These are phyloP conservation scores for Macropodus opercularis DNA, from an alignment of 2,797 vertebrate genomes.

Conservation along the genomic window DNA sequence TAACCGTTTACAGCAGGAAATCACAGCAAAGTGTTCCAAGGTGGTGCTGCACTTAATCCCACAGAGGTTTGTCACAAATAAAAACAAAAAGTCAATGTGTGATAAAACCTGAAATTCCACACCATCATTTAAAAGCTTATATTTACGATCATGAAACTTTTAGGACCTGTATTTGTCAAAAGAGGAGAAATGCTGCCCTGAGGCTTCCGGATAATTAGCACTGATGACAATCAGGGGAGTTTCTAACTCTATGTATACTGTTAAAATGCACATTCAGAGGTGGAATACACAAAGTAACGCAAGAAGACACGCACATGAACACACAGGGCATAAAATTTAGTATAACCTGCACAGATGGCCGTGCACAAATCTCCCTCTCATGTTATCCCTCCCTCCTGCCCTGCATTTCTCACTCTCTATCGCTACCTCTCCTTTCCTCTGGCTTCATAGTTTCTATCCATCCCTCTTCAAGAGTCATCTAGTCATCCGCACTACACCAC, in stretches of 20 bases:
- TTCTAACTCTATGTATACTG: background rate
- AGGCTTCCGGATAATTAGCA: background rate
- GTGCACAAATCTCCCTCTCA: slow-evolving; percentile 1
- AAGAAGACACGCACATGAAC: background rate
- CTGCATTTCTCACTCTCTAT: slow-evolving; percentile 20
- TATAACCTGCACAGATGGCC: slow-evolving; percentile 36
- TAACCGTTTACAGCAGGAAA: no score
- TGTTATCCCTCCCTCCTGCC: background rate
- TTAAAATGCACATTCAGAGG: background rate
- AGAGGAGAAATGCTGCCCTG: background rate
- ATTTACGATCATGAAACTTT: background rate
- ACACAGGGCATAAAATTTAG: background rate
- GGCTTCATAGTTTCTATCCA: slow-evolving; percentile 24
- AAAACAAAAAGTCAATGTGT: no score
- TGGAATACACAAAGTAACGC: background rate
- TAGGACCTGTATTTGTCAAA: background rate
- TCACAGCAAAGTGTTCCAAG: no score
- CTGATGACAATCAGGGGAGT: background rate
- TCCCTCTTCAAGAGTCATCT: slow-evolving; percentile 52
- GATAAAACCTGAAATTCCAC: no score
- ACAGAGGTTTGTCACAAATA: no score
- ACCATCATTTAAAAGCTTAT: background rate
- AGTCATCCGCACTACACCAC: slow-evolving; percentile 33
- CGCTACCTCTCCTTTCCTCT: slow-evolving; percentile 17
- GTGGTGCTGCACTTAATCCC: no score